Evolutionary conservation across 1,140 invertebrate genomes (phyloP).

Genomic region (Papilio helenus): DNA sequence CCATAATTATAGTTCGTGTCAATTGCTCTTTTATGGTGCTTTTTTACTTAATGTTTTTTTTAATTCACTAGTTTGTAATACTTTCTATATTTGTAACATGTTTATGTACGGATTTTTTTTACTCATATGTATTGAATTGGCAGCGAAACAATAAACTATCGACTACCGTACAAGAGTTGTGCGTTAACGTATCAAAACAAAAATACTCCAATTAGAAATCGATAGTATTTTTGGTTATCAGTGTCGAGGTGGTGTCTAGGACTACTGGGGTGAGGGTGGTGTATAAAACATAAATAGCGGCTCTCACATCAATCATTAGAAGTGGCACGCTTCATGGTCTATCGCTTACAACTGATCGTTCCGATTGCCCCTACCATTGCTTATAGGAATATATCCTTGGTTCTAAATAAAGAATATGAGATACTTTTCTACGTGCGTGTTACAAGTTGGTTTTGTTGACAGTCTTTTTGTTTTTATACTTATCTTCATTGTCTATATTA

Average conservation of each 20-base stretch:
- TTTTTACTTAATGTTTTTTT: background rate
- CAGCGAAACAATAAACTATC: too few species aligned
- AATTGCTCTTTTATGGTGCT: background rate
- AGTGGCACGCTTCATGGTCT: constrained; percentile 7
- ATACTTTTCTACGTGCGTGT: background rate
- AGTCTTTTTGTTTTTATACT: too few species aligned
- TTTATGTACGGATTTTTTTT: too few species aligned
- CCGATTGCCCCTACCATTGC: constrained; percentile 11
- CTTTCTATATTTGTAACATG: too few species aligned
- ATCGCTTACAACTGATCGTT: background rate
- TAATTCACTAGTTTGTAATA: background rate
- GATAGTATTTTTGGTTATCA: background rate
- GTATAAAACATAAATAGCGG: background rate
- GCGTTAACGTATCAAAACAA: background rate
- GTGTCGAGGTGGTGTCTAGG: background rate
- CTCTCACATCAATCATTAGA: constrained; percentile 8
- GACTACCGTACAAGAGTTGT: too few species aligned
- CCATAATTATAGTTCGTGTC: constrained; percentile 18
- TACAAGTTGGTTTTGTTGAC: too few species aligned
- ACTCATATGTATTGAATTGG: too few species aligned
- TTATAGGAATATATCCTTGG: background rate
- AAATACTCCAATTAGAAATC: background rate
- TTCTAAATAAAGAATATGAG: background rate
- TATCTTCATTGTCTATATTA: too few species aligned
- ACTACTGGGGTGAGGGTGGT: background rate